These are phyloP conservation scores for Monomorium pharaonis DNA, from an alignment of 1,140 invertebrate genomes.

Conservation along the genomic window DNA sequence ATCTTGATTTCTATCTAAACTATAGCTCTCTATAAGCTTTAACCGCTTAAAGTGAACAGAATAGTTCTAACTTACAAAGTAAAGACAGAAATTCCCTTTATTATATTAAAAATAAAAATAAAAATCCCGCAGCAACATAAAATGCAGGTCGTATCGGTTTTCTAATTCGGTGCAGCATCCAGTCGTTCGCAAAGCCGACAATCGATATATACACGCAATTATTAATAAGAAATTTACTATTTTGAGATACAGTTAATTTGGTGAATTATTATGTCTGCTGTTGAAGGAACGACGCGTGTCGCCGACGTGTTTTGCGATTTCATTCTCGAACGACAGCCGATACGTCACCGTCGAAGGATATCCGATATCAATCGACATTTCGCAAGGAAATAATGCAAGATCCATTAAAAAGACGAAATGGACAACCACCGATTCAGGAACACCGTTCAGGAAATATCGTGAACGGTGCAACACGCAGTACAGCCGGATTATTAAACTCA, in stretches of 20 bases:
- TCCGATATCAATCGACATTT: constrained; percentile 59
- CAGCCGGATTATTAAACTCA: background rate
- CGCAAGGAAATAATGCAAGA: constrained; percentile 8
- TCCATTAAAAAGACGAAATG: background rate
- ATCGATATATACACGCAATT: constrained; percentile 48
- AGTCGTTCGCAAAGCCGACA: constrained; percentile 12
- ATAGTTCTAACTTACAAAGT: constrained; percentile 2
- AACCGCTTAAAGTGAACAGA: background rate
- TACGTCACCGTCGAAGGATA: constrained; percentile 37
- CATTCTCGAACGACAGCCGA: constrained; percentile 26
- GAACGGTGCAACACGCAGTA: background rate
- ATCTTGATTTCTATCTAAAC: background rate
- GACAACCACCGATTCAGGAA: background rate
- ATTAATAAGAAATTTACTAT: constrained; percentile 56
- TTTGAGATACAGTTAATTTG: constrained; percentile 44
- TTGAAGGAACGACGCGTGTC: constrained; percentile 44
- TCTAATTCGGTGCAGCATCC: constrained; percentile 47
- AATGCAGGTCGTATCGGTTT: constrained; percentile 56
- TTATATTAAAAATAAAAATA: constrained; percentile 54
- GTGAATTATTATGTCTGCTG: constrained; percentile 18
- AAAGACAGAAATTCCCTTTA: constrained; percentile 11
- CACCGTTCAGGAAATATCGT: background rate
- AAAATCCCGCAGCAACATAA: constrained; percentile 40
- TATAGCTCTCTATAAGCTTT: background rate
- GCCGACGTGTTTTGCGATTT: constrained; percentile 26